These are phyloP conservation scores for Neogobius melanostomus DNA, from an alignment of 2,113 vertebrate genomes.

Conservation along the genomic window DNA sequence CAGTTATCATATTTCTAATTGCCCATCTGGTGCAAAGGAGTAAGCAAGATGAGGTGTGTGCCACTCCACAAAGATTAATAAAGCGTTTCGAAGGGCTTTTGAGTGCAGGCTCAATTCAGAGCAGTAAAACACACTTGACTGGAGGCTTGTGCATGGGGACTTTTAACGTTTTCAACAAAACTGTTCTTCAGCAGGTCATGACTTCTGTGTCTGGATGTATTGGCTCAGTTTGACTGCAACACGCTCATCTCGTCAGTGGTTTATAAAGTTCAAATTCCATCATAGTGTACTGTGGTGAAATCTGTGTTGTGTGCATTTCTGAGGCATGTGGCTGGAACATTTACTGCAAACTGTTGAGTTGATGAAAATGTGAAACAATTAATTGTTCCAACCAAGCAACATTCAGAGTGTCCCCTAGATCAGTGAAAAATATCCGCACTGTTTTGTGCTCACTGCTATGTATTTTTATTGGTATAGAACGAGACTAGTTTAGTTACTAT, in stretches of 20 bases:
- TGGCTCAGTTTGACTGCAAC: neutral
- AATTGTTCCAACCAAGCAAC: too few species aligned
- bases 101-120: slow-evolving; percentile 20
- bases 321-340: neutral
- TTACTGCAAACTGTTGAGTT: neutral
- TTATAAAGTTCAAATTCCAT: neutral
- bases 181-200: neutral
- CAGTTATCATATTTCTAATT: slow-evolving; percentile 58
- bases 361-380: neutral
- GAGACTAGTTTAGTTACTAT: too few species aligned
- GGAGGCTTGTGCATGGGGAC: neutral
- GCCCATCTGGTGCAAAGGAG: slow-evolving; percentile 63
- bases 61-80: slow-evolving; percentile 31
- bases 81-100: slow-evolving; percentile 24
- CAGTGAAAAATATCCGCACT: too few species aligned
- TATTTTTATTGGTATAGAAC: too few species aligned
- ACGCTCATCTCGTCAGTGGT: neutral
- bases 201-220: neutral
- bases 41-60: slow-evolving; percentile 17
- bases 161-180: slow-evolving; percentile 2
- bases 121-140: slow-evolving; percentile 3
- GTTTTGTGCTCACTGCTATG: too few species aligned
- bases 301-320: neutral
- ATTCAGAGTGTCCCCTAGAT: too few species aligned
- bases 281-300: neutral